Evolutionary conservation across 2,113 vertebrate species (phyloP).

Genomic region (Menidia beryllina): DNA sequence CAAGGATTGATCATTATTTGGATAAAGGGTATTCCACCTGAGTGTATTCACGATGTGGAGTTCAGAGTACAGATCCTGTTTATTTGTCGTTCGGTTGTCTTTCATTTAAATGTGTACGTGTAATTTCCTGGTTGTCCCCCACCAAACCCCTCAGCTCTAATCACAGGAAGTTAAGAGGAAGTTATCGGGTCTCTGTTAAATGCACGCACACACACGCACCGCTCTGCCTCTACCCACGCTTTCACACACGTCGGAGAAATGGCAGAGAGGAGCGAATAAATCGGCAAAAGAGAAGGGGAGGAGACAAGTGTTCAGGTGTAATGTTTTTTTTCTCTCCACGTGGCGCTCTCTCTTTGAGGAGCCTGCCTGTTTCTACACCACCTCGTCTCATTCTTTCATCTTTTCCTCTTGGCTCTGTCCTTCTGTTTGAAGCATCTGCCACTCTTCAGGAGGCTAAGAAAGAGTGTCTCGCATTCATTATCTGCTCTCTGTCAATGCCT

Average conservation of each 20-base stretch:
- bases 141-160: slow-evolving; percentile 58
- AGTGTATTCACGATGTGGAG: neutral
- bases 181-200: slow-evolving; percentile 52
- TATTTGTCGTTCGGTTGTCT: slow-evolving; percentile 9
- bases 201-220: slow-evolving; percentile 7
- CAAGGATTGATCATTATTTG: neutral
- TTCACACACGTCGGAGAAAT: slow-evolving; percentile 42
- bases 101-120: slow-evolving; percentile 28
- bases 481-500: neutral
- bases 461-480: slow-evolving; percentile 7
- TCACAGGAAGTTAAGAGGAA: slow-evolving; percentile 74
- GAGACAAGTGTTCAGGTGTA: slow-evolving; percentile 21
- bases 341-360: slow-evolving; percentile 23
- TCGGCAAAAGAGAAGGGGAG: neutral
- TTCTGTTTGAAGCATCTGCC: slow-evolving; percentile 20
- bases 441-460: slow-evolving; percentile 14
- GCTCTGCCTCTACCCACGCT: slow-evolving; percentile 27
- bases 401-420: neutral
- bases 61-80: neutral
- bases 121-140: slow-evolving; percentile 67
- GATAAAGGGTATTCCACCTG: neutral
- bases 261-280: slow-evolving; percentile 13
- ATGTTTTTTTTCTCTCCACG: neutral
- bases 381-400: slow-evolving; percentile 12
- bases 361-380: neutral